Conservation (phyloP, 53 echinoderm and acorn worm genomes). For the Mesocentrotus franciscanus region DNA sequence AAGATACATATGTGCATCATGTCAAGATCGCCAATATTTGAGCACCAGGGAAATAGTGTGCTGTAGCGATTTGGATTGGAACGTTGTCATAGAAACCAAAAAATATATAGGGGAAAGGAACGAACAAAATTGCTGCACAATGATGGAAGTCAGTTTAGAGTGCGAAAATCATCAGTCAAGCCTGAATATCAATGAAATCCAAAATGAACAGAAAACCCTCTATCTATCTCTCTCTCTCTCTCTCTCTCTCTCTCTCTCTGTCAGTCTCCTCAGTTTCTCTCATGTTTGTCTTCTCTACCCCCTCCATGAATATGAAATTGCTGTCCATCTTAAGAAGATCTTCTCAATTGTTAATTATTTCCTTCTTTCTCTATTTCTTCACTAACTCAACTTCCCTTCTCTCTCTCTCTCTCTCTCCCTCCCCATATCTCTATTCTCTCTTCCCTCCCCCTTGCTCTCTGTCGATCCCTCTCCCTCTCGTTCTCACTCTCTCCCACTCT, state of each 20-base stretch:
- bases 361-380: too few relatives aligned
- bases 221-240: too few relatives aligned
- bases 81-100: neutral
- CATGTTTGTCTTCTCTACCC: neutral
- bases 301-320: too few relatives aligned
- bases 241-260: too few relatives aligned
- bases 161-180: neutral
- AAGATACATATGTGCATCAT: slow-evolving; percentile 13
- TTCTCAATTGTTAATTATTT: too few relatives aligned
- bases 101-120: neutral
- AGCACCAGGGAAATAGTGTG: neutral
- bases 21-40: slow-evolving; percentile 6
- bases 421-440: too few relatives aligned
- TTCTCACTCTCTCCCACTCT: neutral
- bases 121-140: neutral
- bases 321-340: too few relatives aligned
- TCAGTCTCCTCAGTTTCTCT: neutral
- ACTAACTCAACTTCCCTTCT: neutral
- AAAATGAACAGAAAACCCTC: neutral
- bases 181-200: neutral
- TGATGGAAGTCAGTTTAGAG: neutral
- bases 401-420: neutral
- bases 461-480: neutral
- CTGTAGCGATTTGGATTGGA: neutral
- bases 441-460: neutral